Base-by-base conservation (phyloP, 1,140 invertebrate genomes). In the Lasioglossum albipes region DNA sequence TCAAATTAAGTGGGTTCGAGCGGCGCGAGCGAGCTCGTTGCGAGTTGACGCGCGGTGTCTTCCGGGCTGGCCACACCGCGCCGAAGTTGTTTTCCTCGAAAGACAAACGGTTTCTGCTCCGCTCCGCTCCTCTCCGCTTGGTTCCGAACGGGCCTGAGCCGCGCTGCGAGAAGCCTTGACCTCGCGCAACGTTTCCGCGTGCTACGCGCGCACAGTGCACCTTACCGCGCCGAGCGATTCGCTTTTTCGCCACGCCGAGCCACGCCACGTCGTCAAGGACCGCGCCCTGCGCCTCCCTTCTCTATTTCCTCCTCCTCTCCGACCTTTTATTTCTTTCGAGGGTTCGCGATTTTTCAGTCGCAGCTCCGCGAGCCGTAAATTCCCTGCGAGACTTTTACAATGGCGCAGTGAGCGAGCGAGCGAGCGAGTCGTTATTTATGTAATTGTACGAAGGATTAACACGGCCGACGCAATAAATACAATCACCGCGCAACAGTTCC, bases 151-250 rank as follows among this genome's bases (percentile, higher is more conserved):
- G 10, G 12, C 10, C 10, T 10, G 10, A 27, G 27, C 1, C 36
- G 36, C 36, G 3, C 3, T 36, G 45, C 10, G 45, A 13, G 45
- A 49, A 79, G 64, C 57, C 84, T 78, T 83, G 81, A 83, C 81
- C 83, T 84, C 71, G 16, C 82, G 62, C 67, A 84, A 84, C 67
- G 75, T 89, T 90, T 89, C 86, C 88, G 87, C 84, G 74, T 82
- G 81, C 74, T 65, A 49, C 74, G 65, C 65, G 70, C 42, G 18
- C 52, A 52, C 67, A 31, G 68, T 59, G 41, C 64, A 73, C 59
- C 41, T n/a, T 59, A 57, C 64, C 64, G 36, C 36, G 27, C 27
- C 27, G 27, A 27, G 27, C 27, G 27, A 27, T 27, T 27, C 27
- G 27, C 27, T 27, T 27, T 27, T 27, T 27, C 27, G 27, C n/a